These are phyloP conservation scores for Zaprionus nigranus DNA, from an alignment of 1,140 invertebrate species.

Conservation along the genomic window DNA sequence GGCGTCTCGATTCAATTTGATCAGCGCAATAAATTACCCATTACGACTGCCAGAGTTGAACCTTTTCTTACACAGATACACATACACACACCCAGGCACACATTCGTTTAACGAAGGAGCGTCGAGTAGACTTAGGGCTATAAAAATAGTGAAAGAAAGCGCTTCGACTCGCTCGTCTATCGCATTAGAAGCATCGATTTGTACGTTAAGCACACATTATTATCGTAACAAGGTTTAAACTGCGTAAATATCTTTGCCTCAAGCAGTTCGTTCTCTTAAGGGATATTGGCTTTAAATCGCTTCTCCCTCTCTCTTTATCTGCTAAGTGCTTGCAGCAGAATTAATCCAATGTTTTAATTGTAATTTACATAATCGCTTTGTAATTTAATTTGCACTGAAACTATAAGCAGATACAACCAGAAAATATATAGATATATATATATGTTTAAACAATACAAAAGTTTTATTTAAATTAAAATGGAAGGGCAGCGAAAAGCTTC, in stretches of 20 bases:
- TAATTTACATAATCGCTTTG: constrained; percentile 2
- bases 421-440: neutral
- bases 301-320: neutral
- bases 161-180: neutral
- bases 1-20: constrained; percentile 81
- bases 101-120: constrained; percentile 6
- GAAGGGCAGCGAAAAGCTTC: neutral
- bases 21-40: constrained; percentile 75
- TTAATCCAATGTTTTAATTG: constrained; percentile 1
- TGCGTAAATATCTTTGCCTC: neutral
- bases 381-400: neutral
- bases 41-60: constrained; percentile 53
- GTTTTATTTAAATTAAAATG: constrained; percentile 27
- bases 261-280: neutral
- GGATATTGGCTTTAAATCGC: neutral
- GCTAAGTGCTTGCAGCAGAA: neutral
- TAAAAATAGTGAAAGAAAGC: neutral
- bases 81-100: neutral
- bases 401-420: neutral
- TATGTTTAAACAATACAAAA: constrained; percentile 36
- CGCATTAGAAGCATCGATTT: constrained; percentile 17
- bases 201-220: neutral
- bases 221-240: neutral
- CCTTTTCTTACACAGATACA: constrained; percentile 3
- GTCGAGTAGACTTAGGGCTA: constrained; percentile 16